Evolutionary conservation across 2,113 vertebrate species (phyloP), one percentile per base, ranked within the genome.

Genomic region (Lutjanus erythropterus): DNA sequence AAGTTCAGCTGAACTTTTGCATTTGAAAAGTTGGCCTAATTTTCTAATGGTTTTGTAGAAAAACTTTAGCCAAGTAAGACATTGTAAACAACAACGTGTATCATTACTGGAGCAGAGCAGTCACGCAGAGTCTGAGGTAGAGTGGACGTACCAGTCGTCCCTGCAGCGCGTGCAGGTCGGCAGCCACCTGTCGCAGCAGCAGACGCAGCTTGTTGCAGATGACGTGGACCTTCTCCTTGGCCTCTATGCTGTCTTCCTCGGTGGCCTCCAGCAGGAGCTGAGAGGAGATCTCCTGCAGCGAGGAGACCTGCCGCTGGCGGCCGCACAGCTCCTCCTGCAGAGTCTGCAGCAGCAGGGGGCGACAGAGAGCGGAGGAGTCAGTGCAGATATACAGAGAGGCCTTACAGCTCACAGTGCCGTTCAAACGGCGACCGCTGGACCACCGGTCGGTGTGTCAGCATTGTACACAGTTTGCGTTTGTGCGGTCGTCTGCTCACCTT

Each of bases 201-300:
- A 97, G 94, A 3, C 91, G 92, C 72, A 97, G 90, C 41, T 97
- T 97, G 52, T 94, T 96, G 87, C 85, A 82, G 67, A 97, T 95
- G 25, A 97, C 96, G 11, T 96, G 96, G 12, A 98, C 94, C 76
- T 97, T 97, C 93, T 99, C 97, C 44, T 95, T 94, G 46, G 96
- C 96, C 90, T 98, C 97, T 23, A 91, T 42, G 9, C 95, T 95
- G 61, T 96, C 94, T 18, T 94, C 95, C 3, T 81, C 91, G 0
- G 91, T 80, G 29, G 94, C 92, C 81, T 96, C 95, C n/a, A 94
- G 78, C 7, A 98, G 95, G 59, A 98, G 94, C 85, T 93, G 93
- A 52, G 93, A 86, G 29, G 94, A 94, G 77, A 98, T 94, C 16
- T 95, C 96, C 80, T 96, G 96, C 39, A 99, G 93, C 0, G 94